phyloP scores from a whole-genome alignment of 1,140 invertebrate genomes.

The Drosophila teissieri region DNA sequence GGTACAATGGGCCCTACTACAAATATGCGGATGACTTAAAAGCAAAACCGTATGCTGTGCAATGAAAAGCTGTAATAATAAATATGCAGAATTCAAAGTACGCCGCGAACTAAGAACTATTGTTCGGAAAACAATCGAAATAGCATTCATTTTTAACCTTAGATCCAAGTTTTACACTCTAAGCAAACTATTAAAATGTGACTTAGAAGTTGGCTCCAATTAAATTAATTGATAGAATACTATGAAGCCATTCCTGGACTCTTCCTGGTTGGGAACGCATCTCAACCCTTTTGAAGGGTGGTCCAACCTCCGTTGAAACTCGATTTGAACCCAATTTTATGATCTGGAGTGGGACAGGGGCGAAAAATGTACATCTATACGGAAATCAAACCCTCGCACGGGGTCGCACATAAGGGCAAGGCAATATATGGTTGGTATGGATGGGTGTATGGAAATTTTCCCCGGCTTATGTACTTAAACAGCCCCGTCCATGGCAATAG shows the following conservation, averaged over 20 bases:
- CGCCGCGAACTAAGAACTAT: too few relatives aligned
- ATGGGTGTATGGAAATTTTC: conserved; percentile 21
- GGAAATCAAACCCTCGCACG: conserved; percentile 1
- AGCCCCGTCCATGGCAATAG: conserved; percentile 4
- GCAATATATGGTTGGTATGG: neutral
- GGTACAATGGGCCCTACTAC: neutral
- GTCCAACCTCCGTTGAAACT: neutral
- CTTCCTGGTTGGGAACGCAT: neutral
- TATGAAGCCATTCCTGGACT: neutral
- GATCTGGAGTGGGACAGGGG: neutral
- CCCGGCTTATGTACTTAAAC: conserved; percentile 19
- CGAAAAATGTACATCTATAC: neutral
- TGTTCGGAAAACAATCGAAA: too few relatives aligned
- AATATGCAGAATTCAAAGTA: too few relatives aligned
- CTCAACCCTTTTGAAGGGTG: neutral
- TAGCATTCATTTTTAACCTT: too few relatives aligned
- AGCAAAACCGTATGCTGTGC: neutral
- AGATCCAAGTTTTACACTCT: too few relatives aligned
- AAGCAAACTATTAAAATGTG: too few relatives aligned
- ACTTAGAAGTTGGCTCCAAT: too few relatives aligned
- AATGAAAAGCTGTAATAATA: too few relatives aligned
- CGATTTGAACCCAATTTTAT: neutral
- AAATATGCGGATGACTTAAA: neutral
- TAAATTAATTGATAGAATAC: neutral
- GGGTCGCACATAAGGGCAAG: conserved; percentile 14